Conservation (phyloP, 2,888 invertebrate genomes). For the Choreutis nemorana region DNA sequence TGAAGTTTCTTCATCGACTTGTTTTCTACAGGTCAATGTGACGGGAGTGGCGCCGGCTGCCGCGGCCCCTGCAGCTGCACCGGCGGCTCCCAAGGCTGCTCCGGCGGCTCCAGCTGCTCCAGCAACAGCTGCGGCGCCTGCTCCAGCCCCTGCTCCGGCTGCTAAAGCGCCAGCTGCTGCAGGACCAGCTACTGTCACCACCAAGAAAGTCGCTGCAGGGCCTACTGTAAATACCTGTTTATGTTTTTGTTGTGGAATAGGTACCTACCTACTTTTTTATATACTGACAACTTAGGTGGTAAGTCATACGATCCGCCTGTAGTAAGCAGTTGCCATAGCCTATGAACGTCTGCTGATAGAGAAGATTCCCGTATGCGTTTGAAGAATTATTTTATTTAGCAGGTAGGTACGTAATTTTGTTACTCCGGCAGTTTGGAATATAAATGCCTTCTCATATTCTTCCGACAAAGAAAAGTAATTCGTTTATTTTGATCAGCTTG, state of each 20-base stretch:
- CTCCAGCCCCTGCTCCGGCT: slow-evolving; percentile 70
- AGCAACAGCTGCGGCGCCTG: slow-evolving; percentile 66
- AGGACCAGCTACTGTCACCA: slow-evolving; percentile 8
- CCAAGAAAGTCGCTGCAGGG: slow-evolving; percentile 13
- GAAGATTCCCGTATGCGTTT: no score
- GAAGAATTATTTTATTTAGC: no score
- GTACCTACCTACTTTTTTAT: no score
- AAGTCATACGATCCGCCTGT: no score
- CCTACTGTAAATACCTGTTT: slow-evolving; percentile 18
- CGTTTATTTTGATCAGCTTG: slow-evolving; percentile 62
- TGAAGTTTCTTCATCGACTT: neutral
- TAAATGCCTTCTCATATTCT: no score
- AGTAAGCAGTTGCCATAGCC: no score
- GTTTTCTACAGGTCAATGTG: slow-evolving; percentile 31
- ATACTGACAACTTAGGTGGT: no score
- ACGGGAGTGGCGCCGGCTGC: slow-evolving; percentile 47
- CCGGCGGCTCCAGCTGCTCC: slow-evolving; percentile 44
- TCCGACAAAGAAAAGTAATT: no score
- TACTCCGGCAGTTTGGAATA: no score
- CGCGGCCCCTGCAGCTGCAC: slow-evolving; percentile 27
- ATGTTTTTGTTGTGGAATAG: neutral
- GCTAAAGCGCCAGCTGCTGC: slow-evolving; percentile 12
- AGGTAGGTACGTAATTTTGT: no score
- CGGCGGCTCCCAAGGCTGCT: slow-evolving; percentile 30
- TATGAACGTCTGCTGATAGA: no score